phyloP scores from a whole-genome alignment of 2,888 invertebrate species.

The Lycaena phlaeas region DNA sequence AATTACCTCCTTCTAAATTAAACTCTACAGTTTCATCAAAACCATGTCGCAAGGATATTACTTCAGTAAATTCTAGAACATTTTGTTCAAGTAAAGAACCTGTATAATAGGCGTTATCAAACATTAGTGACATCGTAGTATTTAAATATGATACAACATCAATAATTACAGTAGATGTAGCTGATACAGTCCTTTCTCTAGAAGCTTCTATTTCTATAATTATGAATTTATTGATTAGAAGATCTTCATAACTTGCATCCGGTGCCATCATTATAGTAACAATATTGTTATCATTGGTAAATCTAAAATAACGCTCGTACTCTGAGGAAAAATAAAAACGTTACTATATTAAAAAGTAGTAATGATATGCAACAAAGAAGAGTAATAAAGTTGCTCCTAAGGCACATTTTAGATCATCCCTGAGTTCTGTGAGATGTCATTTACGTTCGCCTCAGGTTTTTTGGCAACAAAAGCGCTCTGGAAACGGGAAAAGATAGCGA shows the following conservation, averaged over 20 bases:
- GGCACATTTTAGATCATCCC: no score
- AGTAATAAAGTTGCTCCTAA: no score
- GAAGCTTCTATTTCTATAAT: conserved; percentile 39
- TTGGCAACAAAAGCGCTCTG: no score
- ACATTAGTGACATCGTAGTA: conserved; percentile 27
- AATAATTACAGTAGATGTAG: conserved; percentile 31
- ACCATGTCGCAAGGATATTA: conserved; percentile 29
- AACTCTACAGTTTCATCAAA: conserved; percentile 34
- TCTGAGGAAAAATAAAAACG: not conserved
- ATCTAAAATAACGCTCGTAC: conserved; percentile 24
- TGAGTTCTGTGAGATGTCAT: no score
- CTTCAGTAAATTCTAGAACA: conserved; percentile 28
- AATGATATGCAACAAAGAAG: no score
- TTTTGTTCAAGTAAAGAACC: conserved; percentile 28
- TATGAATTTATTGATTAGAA: conserved; percentile 30
- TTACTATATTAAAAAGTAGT: no score
- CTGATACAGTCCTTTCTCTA: conserved; percentile 36
- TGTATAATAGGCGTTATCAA: conserved; percentile 33
- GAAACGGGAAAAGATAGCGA: no score
- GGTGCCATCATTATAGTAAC: conserved; percentile 24
- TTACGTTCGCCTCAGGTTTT: no score
- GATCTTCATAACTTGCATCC: conserved; percentile 25
- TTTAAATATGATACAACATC: conserved; percentile 25
- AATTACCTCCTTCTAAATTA: conserved; percentile 34
- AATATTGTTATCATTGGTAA: conserved; percentile 23